Evolutionary conservation across 1,140 invertebrate species (phyloP).

Genomic region (Hirudo medicinalis): DNA sequence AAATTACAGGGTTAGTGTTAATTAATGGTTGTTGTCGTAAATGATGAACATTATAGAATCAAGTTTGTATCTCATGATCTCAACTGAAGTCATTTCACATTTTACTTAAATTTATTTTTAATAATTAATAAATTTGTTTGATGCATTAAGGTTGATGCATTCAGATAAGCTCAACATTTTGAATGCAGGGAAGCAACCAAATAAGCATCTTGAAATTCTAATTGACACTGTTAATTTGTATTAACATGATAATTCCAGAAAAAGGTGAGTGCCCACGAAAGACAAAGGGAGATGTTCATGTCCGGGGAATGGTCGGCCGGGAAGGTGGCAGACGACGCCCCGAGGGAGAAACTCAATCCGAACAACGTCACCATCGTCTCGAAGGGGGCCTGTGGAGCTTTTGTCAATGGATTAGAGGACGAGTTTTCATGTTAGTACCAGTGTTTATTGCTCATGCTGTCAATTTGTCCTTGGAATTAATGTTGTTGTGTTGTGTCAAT

Average conservation of each 20-base stretch:
- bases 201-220: neutral
- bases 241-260: slow-evolving; percentile 34
- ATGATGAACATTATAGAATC: neutral
- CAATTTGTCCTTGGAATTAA: no score
- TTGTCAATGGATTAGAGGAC: slow-evolving; percentile 95
- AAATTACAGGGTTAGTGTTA: slow-evolving; percentile 58
- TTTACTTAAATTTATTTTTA: neutral
- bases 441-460: neutral
- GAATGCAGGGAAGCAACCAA: neutral
- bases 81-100: no score
- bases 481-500: no score
- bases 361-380: slow-evolving; percentile 69
- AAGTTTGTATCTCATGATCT: no score
- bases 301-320: slow-evolving; percentile 71
- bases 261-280: slow-evolving; percentile 64
- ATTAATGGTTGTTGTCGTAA: neutral
- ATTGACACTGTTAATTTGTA: neutral
- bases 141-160: neutral
- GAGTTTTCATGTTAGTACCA: slow-evolving; percentile 66
- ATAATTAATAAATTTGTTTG: neutral
- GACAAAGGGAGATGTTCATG: slow-evolving; percentile 59
- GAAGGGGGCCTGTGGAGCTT: slow-evolving; percentile 89
- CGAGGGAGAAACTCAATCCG: slow-evolving; percentile 61
- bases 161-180: neutral
- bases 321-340: slow-evolving; percentile 66